Evolutionary conservation across 2,113 vertebrate genomes (phyloP).

Genomic region (Nannospalax galili): DNA sequence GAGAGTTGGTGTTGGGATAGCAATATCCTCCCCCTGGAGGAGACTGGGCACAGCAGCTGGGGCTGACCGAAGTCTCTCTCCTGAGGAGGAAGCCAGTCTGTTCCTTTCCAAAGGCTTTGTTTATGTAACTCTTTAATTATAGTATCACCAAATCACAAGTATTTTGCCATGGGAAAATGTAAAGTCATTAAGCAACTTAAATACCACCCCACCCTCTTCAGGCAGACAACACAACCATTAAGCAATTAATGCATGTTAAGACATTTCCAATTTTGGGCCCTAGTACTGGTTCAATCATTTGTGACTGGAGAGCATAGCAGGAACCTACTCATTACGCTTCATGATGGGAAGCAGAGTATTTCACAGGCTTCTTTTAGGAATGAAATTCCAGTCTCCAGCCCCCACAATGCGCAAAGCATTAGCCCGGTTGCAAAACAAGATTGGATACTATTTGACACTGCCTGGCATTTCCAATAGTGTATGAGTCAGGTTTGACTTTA

Average conservation of each 20-base stretch:
- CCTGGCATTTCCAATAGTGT: constrained; percentile 53
- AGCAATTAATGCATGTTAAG: constrained; percentile 85
- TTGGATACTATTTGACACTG: constrained; percentile 80
- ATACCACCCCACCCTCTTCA: constrained; percentile 85
- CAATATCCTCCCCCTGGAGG: constrained; percentile 33
- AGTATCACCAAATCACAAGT: constrained; percentile 84
- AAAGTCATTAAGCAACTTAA: constrained; percentile 86
- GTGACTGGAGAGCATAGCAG: constrained; percentile 62
- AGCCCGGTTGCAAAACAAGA: constrained; percentile 77
- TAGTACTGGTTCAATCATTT: constrained; percentile 75
- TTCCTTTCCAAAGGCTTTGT: constrained; percentile 87
- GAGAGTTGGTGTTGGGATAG: background rate
- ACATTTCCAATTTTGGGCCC: constrained; percentile 83
- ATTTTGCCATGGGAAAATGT: constrained; percentile 88
- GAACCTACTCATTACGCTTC: constrained; percentile 74
- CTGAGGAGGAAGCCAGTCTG: constrained; percentile 83
- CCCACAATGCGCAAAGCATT: constrained; percentile 53
- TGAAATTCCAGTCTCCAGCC: constrained; percentile 66
- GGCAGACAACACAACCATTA: constrained; percentile 84
- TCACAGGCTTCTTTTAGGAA: constrained; percentile 70
- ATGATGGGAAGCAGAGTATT: constrained; percentile 61
- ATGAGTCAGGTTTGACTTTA: constrained; percentile 83
- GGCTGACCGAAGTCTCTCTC: constrained; percentile 75
- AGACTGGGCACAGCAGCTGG: constrained; percentile 15
- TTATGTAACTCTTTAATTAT: constrained; percentile 89